These are phyloP conservation scores for Stichopus horrens DNA, from an alignment of 53 echinoderm and acorn worm genomes.

Conservation along the genomic window DNA sequence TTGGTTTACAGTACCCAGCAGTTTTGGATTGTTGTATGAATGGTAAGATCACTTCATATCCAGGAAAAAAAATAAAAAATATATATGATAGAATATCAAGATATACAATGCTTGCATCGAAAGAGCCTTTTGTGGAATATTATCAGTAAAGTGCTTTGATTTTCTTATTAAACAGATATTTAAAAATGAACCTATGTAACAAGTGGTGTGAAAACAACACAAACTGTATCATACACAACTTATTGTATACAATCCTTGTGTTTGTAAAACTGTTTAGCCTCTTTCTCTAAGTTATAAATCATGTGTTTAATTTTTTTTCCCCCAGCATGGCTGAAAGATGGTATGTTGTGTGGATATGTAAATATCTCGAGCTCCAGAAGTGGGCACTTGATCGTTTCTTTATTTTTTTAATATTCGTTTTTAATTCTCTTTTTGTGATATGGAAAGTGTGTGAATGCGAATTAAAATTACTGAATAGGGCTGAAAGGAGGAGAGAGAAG, in stretches of 20 bases:
- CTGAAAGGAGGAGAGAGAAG: no score
- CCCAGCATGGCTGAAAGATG: neutral
- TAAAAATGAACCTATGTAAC: neutral
- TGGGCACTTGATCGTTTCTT: neutral
- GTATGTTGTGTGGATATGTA: neutral
- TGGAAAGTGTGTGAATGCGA: neutral
- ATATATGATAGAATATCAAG: conserved; percentile 26
- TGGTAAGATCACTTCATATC: neutral
- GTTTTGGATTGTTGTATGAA: conserved; percentile 17
- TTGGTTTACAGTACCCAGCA: no score
- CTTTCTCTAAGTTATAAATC: neutral
- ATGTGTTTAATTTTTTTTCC: neutral
- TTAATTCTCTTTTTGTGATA: neutral
- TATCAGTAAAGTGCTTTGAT: conserved; percentile 41
- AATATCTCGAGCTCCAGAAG: neutral
- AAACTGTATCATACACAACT: conserved; percentile 28
- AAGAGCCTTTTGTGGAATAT: conserved; percentile 43
- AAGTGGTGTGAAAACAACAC: conserved; percentile 17
- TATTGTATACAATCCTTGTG: conserved; percentile 4
- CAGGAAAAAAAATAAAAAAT: neutral
- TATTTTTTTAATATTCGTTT: neutral
- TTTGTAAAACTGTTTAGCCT: neutral
- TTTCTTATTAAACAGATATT: conserved; percentile 25
- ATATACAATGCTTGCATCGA: conserved; percentile 14
- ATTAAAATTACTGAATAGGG: no score